Conservation (phyloP, 2,797 vertebrate species). For the Erethizon dorsatum region DNA sequence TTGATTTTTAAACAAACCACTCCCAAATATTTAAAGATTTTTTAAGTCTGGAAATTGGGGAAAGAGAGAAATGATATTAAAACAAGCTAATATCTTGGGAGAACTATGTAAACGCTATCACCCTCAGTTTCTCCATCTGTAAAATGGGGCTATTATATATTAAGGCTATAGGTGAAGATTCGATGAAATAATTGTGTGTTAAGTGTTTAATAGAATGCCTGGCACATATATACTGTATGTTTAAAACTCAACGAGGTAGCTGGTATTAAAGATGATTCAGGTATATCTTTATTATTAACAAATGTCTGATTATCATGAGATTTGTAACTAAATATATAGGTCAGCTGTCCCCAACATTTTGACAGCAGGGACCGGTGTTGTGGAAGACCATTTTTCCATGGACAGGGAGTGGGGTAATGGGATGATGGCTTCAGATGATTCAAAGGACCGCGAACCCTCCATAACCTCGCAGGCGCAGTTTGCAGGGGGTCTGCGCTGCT, state of each 20-base stretch:
- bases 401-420: neutral
- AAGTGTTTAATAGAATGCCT: neutral
- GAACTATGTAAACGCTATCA: neutral
- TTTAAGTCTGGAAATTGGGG: neutral
- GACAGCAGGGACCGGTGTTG: neutral
- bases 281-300: neutral
- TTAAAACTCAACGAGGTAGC: neutral
- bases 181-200: neutral
- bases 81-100: neutral
- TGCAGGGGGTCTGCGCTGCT: fast-evolving
- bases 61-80: neutral
- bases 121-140: neutral
- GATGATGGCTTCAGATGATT: neutral
- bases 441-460: neutral
- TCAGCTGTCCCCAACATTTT: neutral
- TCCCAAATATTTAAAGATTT: neutral
- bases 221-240: neutral
- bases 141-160: neutral
- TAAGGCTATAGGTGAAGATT: neutral
- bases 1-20: neutral
- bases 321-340: neutral
- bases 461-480: neutral
- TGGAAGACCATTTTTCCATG: neutral
- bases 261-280: neutral
- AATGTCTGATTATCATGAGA: neutral